phyloP scores from a whole-genome alignment of 2,888 invertebrate species.

The Macrosoma leucophasiata region DNA sequence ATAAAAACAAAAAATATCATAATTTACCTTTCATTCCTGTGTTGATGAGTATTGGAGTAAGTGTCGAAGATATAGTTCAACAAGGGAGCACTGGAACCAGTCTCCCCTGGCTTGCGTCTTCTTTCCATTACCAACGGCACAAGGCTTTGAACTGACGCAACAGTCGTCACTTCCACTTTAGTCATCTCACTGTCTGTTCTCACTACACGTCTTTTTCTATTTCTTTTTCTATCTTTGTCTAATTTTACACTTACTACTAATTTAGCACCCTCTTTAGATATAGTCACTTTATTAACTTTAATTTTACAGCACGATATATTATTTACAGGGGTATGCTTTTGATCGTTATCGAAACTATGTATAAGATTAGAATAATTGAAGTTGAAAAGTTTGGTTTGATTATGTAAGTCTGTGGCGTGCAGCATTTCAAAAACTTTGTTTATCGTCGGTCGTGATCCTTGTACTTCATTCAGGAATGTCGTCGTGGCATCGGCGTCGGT shows the following conservation, averaged over 20 bases:
- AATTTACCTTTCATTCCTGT: constrained; percentile 61
- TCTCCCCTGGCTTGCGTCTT: constrained; percentile 54
- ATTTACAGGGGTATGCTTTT: constrained; percentile 31
- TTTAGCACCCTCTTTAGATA: constrained; percentile 38
- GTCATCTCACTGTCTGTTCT: constrained; percentile 32
- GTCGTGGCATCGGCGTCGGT: constrained; percentile 53
- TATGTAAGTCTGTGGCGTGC: constrained; percentile 42
- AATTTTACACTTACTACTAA: constrained; percentile 28
- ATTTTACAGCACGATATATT: constrained; percentile 35
- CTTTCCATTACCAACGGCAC: constrained; percentile 42
- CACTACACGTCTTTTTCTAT: constrained; percentile 46
- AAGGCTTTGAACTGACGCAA: constrained; percentile 33
- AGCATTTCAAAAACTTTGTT: constrained; percentile 66
- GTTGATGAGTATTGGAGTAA: constrained; percentile 62
- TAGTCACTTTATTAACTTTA: constrained; percentile 17
- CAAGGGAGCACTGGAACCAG: constrained; percentile 61
- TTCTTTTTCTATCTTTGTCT: constrained; percentile 33
- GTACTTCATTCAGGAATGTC: constrained; percentile 40
- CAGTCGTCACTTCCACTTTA: constrained; percentile 32
- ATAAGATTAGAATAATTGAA: constrained; percentile 44
- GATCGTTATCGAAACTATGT: constrained; percentile 34
- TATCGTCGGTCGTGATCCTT: constrained; percentile 44
- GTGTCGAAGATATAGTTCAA: constrained; percentile 69
- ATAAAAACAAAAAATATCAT: not conserved
- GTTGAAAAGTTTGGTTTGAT: constrained; percentile 41